phyloP scores from a whole-genome alignment of 2,797 vertebrate genomes.

The Podarcis lilfordi region DNA sequence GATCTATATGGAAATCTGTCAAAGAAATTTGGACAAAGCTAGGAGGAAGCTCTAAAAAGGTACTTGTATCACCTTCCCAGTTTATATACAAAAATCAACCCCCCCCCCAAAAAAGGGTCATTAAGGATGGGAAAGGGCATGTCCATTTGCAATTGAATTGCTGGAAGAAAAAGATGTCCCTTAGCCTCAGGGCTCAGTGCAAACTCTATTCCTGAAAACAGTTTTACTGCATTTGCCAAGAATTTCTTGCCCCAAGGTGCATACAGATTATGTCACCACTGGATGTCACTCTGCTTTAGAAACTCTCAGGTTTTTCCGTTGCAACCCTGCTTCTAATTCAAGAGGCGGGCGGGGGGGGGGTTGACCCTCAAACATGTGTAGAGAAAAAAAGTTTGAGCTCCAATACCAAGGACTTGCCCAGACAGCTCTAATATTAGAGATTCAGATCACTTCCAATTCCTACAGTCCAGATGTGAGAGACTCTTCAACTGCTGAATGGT shows the following conservation, averaged over 20 bases:
- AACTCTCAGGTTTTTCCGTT: too few species aligned
- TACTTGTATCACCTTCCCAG: neutral
- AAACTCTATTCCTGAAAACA: neutral
- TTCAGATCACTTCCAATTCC: neutral
- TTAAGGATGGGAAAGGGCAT: neutral
- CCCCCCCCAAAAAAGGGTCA: neutral
- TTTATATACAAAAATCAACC: neutral
- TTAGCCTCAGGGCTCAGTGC: neutral
- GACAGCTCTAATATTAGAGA: neutral
- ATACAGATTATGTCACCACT: too few species aligned
- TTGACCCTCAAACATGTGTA: too few species aligned
- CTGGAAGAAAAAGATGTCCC: neutral
- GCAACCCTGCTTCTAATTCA: too few species aligned
- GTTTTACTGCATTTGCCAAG: neutral
- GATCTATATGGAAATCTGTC: conserved; percentile 24
- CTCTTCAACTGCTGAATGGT: neutral
- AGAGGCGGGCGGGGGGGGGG: too few species aligned
- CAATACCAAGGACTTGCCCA: neutral
- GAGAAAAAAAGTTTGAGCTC: neutral
- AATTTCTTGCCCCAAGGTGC: neutral
- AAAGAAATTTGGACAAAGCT: conserved; percentile 20
- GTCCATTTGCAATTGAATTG: neutral
- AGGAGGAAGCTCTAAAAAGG: neutral
- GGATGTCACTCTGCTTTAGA: too few species aligned
- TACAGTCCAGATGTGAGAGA: neutral